Evolutionary conservation across 2,888 invertebrate genomes (phyloP).

Genomic region (Labia minor): DNA sequence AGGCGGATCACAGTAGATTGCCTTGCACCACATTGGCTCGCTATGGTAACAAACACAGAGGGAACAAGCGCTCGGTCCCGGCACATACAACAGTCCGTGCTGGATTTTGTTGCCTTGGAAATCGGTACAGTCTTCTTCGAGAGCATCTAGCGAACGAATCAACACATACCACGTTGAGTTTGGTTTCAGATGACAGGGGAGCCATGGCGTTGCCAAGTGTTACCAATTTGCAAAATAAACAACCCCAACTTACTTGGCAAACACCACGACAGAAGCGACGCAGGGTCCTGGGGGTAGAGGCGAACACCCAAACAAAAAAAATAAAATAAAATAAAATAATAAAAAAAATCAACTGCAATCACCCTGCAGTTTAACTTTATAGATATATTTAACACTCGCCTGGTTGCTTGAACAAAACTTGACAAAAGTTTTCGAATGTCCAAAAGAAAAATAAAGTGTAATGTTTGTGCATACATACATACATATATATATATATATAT

Average conservation of each 20-base stretch:
- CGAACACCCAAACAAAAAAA: too few species aligned
- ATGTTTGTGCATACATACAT: too few species aligned
- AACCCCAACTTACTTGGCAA: neutral
- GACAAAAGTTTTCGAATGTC: too few species aligned
- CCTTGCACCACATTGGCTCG: conserved; percentile 76
- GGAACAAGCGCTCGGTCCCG: conserved; percentile 74
- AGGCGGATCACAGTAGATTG: conserved; percentile 76
- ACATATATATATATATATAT: too few species aligned
- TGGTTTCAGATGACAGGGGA: neutral
- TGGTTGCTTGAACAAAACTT: too few species aligned
- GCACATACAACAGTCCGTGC: conserved; percentile 71
- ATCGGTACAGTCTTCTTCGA: conserved; percentile 71
- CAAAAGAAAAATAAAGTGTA: too few species aligned
- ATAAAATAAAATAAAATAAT: too few species aligned
- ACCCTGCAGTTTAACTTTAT: too few species aligned
- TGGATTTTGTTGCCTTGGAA: conserved; percentile 68
- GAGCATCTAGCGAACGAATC: conserved; percentile 39
- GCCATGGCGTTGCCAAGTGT: neutral
- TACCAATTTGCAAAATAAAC: neutral
- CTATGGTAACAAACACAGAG: conserved; percentile 78
- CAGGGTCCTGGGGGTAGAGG: neutral
- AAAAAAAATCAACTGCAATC: too few species aligned
- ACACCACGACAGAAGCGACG: neutral
- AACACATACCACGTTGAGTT: conserved; percentile 17
- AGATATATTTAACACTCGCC: too few species aligned